Base-by-base conservation (phyloP, 1,140 invertebrate species). In the Mycetomoellerius zeteki region DNA sequence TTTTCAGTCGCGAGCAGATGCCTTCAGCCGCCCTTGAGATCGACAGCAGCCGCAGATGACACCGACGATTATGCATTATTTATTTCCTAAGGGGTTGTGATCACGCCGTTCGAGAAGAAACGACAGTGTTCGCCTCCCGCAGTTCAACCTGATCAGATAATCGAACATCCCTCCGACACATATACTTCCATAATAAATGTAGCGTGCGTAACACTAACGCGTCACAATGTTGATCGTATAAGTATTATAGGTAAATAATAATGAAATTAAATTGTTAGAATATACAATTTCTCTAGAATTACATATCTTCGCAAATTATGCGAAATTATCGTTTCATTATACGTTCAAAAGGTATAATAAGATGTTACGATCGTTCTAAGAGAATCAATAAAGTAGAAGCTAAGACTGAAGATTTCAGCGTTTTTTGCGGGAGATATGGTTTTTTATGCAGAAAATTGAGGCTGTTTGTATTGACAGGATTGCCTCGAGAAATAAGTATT, bases 51-150 rank as follows among this genome's bases (percentile, higher is more conserved):
- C 27, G 43, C 75, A 88, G 93, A 94, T 94, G 87, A 50, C 78
- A 87, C 73, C 76, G 47, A 50, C 58, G 91, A 86, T 91, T 91
- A 90, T 33, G 84, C 76, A 81, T 93, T 93, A 94, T 94, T 94
- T 93, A 93, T 93, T 89, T 89, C 90, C 89, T 78, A 93, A 94
- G 92, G 93, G 92, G 93, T 94, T 93, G 89, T 88, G 90, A 91
- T 93, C 86, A 80, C 85, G 33, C 81, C 81, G 67, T 75, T 75
- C 21, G 86, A 81, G 67, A 90, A 88, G 88, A 91, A 85, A 81
- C 65, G 71, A 77, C 84, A 65, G 87, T 76, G 87, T 86, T 69
- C 69, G 88, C 92, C 92, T 89, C 93, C 93, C 89, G 92, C 85
- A 82, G 93, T 89, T 89, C 65, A 14, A 73, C 58, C 33, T 84